These are phyloP conservation scores for Drosophila oshimai DNA, from an alignment of 1,140 invertebrate genomes.

Conservation along the genomic window DNA sequence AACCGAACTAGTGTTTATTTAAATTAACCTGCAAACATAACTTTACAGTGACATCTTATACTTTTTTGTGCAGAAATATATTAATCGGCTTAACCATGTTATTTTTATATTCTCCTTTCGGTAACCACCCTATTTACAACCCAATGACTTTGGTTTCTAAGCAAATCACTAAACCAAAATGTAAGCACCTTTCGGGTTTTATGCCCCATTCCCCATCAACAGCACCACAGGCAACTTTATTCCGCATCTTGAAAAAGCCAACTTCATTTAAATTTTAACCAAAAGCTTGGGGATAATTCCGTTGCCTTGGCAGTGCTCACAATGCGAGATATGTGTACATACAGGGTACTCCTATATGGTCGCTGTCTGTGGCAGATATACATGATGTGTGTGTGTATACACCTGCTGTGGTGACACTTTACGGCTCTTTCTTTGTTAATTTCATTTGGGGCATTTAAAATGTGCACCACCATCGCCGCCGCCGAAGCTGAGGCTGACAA, in stretches of 20 bases:
- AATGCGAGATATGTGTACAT: neutral
- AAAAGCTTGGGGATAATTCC: conserved; percentile 50
- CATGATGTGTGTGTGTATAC: conserved; percentile 20
- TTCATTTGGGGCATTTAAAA: conserved; percentile 79
- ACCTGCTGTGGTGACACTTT: conserved; percentile 78
- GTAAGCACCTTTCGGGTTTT: conserved; percentile 4
- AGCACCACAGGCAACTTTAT: conserved; percentile 8
- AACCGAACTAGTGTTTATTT: too few relatives aligned
- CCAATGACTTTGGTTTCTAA: neutral
- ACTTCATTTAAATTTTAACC: conserved; percentile 64
- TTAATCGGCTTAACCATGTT: too few relatives aligned
- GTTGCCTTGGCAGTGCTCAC: conserved; percentile 23
- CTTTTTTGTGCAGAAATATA: too few relatives aligned
- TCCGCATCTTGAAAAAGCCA: conserved; percentile 22
- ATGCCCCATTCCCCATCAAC: neutral
- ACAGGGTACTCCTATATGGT: neutral
- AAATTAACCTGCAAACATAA: too few relatives aligned
- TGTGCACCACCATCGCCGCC: conserved; percentile 61
- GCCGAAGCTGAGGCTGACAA: conserved; percentile 68
- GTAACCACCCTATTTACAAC: neutral
- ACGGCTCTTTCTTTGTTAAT: conserved; percentile 78
- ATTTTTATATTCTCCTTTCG: neutral
- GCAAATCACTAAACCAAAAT: neutral
- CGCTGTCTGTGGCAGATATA: conserved; percentile 22
- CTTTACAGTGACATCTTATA: too few relatives aligned